phyloP scores from a whole-genome alignment of 1,140 invertebrate species.

The Sinella curviseta region DNA sequence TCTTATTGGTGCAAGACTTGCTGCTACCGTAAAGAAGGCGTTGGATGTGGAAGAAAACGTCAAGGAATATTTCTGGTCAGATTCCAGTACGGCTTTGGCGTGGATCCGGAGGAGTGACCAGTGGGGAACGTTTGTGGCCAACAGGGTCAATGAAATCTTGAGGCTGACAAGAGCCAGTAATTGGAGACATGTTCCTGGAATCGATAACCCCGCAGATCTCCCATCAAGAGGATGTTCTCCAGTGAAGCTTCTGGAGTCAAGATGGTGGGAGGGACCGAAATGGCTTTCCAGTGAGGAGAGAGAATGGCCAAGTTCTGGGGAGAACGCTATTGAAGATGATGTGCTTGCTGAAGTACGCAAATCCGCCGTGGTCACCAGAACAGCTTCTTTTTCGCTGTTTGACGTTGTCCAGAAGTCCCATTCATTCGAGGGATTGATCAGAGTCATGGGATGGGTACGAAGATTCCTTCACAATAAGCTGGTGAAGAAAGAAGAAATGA shows the following conservation, averaged over 20 bases:
- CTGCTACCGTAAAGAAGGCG: conserved; percentile 40
- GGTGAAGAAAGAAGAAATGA: background rate
- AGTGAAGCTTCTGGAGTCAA: background rate
- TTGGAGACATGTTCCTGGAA: background rate
- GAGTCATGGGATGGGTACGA: background rate
- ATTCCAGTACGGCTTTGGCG: conserved; percentile 49
- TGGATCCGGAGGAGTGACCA: conserved; percentile 48
- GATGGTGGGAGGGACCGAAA: background rate
- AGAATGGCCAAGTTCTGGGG: no score
- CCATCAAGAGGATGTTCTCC: background rate
- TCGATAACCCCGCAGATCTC: background rate
- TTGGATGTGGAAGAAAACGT: conserved; percentile 44
- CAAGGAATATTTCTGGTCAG: conserved; percentile 48
- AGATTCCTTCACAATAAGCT: no score
- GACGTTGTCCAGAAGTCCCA: no score
- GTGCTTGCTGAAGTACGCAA: no score
- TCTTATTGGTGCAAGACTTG: conserved; percentile 51
- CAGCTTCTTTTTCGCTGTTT: no score
- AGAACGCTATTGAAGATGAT: no score
- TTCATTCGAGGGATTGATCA: background rate
- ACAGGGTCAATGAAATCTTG: background rate
- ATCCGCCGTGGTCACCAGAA: no score
- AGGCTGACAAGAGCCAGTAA: background rate
- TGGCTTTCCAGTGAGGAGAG: no score
- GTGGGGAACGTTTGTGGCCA: background rate